Evolutionary conservation across 2,113 vertebrate species (phyloP), one percentile per base, ranked within the genome.

Genomic region (Shinisaurus crocodilurus): DNA sequence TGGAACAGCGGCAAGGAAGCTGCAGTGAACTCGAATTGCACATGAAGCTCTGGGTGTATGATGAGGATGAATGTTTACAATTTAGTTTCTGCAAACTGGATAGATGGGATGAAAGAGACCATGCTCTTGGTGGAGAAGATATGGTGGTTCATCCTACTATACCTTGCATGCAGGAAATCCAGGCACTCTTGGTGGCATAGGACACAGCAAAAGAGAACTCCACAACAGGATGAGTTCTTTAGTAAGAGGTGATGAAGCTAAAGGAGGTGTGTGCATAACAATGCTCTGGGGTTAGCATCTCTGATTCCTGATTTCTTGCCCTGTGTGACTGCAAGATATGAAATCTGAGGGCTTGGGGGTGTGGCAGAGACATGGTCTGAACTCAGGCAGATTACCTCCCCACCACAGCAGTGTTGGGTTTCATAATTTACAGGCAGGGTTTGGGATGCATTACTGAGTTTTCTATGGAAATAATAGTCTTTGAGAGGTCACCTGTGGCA

Each of bases 21-120:
- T 90, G 40, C 6, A 84, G 94, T 6, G 98, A 98, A 69, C 95
- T 98, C 0, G 99, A 99, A 93, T 75, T 98, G 0, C 98, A 97
- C 83, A 92, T 99, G 95, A 99, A 99, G 76, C 93, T 99, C 3
- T 99, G 99, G 99, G 93, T 91, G 0, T 99, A 97, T 25, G 94
- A 97, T 72, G 97, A 98, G 27, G 16, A 13, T 20, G 25, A 45
- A 45, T 48, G 27, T 76, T 40, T 40, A 25, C 40, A 10, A 74
- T n/a, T 37, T 23, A 6, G 8, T 43, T 6, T 76, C 40, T 76
- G 75, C 40, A 76, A 45, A 37, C 23, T 45, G 72, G 15, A 37
- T 40, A 75, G 16, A 75, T 77, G 75, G 25, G 40, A 40, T 25
- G 16, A 74, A 70, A 70, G 67, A 69, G 69, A 32, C n/a, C 16